phyloP scores from a whole-genome alignment of 2,113 vertebrate species.

The Corydoras sp. region DNA sequence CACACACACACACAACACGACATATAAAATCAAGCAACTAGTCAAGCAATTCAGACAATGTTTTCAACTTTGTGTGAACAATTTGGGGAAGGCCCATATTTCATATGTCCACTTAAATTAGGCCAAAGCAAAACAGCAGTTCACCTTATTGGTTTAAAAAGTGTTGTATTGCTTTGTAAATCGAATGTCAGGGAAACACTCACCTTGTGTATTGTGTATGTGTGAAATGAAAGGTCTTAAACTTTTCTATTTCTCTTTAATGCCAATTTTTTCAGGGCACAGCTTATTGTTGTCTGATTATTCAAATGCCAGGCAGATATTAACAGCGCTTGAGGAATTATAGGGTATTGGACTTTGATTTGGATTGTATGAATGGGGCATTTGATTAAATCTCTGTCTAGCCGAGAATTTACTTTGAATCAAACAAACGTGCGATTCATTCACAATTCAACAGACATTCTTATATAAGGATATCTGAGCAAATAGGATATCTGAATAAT shows the following conservation, averaged over 20 bases:
- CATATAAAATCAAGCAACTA: no score
- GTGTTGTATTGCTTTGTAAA: no score
- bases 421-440: constrained; percentile 35
- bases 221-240: neutral
- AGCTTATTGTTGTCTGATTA: constrained; percentile 28
- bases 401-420: constrained; percentile 34
- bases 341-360: constrained; percentile 41
- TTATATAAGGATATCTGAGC: constrained; percentile 13
- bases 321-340: constrained; percentile 24
- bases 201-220: neutral
- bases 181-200: no score
- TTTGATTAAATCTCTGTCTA: constrained; percentile 29
- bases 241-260: neutral
- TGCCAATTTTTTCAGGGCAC: constrained; percentile 1
- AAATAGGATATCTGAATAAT: constrained; percentile 18
- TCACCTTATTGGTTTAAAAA: no score
- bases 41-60: no score
- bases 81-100: no score
- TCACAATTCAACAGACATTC: constrained; percentile 22
- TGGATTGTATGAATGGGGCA: constrained; percentile 31
- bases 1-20: no score
- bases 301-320: constrained; percentile 24
- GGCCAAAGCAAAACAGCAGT: no score
- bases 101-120: no score
- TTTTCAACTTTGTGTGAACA: no score